Base-by-base conservation (phyloP, 2,888 invertebrate species). In the Trichogramma evanescens region DNA sequence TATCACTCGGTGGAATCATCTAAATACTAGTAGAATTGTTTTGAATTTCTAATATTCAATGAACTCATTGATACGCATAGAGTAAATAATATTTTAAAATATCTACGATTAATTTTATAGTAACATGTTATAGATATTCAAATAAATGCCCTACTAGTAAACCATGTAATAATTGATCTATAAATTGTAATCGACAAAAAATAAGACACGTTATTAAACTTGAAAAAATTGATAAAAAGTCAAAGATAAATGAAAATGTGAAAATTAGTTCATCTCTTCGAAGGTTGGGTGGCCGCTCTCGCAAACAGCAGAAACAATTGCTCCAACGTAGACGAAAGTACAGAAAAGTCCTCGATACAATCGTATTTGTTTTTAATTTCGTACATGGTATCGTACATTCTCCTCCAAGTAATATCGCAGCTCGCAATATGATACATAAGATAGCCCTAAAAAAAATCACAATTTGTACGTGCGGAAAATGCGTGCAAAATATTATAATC, bases 301-400 rank as follows among this genome's bases (percentile, higher is more conserved):
- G 77, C 77, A 52, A 78, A 76, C 54, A 76, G 73, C 49, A 78
- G 70, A 54, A 78, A 78, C 43, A 77, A 64, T 61, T 76, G 77
- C 54, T 78, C 77, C 42, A 78, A 67, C 4, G 76, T 77, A 8
- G 77, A 74, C 4, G 77, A 78, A 45, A 75, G 64, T 54, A 77
- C 73, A 1, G 73, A 71, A 39, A 73, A 78, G 66, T 78, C 77
- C 39, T 77, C 74, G 53, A 78, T 71, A 45, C 74, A 74, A 42
- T 64, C 62, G 59, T 71, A 72, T 40, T 66, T 68, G n/a, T 62
- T 63, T 55, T 73, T 75, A 26, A 76, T 42, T 42, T 66, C 64
- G 40, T 73, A 71, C 71, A 78, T 71, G 49, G 70, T 69, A 40
- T 63, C 63, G 59, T 76, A 76, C 77, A 78, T 77, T 42, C 67